These are phyloP conservation scores for Oscheius myriophilus DNA, from an alignment of 2,888 invertebrate genomes.

Conservation along the genomic window DNA sequence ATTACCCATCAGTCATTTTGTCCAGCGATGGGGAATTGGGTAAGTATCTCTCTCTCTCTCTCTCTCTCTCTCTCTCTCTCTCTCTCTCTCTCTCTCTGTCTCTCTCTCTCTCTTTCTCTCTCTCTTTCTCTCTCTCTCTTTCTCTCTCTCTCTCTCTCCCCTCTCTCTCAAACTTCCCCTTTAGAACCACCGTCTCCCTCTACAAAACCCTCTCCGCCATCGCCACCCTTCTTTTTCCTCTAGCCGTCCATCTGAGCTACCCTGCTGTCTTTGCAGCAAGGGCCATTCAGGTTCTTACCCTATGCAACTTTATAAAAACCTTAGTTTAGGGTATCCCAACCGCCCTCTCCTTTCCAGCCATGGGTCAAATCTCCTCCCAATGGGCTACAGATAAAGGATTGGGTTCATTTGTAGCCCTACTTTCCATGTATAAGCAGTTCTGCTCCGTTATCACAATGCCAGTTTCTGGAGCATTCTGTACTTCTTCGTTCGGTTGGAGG, in stretches of 20 bases:
- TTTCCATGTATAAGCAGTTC: slow-evolving; percentile 5
- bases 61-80: no score
- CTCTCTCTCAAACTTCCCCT: not conserved
- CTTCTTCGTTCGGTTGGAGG: slow-evolving; percentile 12
- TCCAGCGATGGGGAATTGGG: slow-evolving; percentile 39
- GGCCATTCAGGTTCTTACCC: slow-evolving; percentile 20
- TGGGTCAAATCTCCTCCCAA: slow-evolving; percentile 31
- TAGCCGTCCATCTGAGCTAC: slow-evolving; percentile 35
- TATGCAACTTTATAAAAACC: not conserved
- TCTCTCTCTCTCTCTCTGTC: no score
- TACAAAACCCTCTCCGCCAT: slow-evolving; percentile 38
- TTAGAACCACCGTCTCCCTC: slow-evolving; percentile 4
- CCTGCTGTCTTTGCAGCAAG: slow-evolving; percentile 32
- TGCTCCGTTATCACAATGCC: slow-evolving; percentile 20
- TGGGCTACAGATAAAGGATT: slow-evolving; percentile 21
- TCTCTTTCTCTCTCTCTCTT: no score
- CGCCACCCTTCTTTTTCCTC: slow-evolving; percentile 39
- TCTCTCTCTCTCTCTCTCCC: no score
- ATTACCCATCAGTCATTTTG: slow-evolving; percentile 37
- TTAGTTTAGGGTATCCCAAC: slow-evolving; percentile 38
- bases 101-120: no score
- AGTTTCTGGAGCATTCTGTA: slow-evolving; percentile 9
- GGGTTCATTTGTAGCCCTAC: slow-evolving; percentile 9
- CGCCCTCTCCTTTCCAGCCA: slow-evolving; percentile 40
- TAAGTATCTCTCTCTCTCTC: slow-evolving; percentile 8